A percentile compares a stretch with the other conserved stretches of the same genome.
phyloP scores from a whole-genome alignment of 2,888 invertebrate genomes.

The Xanthorhoe designata region DNA sequence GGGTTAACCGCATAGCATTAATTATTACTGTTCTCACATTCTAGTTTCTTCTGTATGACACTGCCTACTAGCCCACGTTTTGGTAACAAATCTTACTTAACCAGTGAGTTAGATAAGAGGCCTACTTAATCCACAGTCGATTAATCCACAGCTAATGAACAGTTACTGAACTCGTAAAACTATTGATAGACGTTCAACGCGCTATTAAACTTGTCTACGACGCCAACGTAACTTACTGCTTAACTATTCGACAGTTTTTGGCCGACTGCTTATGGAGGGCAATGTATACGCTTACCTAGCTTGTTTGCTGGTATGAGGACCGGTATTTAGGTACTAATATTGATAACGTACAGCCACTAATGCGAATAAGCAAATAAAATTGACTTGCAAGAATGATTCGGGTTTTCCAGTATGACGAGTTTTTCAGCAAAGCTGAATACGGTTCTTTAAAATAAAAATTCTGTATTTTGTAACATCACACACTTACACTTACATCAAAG shows the following conservation, averaged over 20 bases:
- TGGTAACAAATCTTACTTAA: constrained; percentile 20
- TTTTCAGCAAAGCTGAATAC: no score
- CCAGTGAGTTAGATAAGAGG: constrained; percentile 12
- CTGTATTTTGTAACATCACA: no score
- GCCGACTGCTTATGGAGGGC: background rate
- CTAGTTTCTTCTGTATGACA: background rate
- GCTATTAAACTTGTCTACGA: background rate
- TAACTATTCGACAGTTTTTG: background rate
- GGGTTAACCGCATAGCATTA: background rate
- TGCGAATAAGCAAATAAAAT: no score
- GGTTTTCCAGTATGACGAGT: no score
- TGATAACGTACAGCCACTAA: no score
- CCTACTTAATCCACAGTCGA: constrained; percentile 25
- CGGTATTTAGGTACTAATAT: no score
- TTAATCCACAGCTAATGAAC: constrained; percentile 15
- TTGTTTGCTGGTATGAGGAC: background rate
- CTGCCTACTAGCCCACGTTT: constrained; percentile 7
- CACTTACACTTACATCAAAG: background rate
- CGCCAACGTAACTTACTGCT: background rate
- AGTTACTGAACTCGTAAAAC: constrained; percentile 18
- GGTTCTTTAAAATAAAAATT: no score
- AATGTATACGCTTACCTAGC: background rate
- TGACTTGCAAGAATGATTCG: no score
- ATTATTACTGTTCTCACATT: background rate
- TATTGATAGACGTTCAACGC: background rate